Base-by-base conservation (phyloP, 2,113 vertebrate species). In the Trogon melanurus region DNA sequence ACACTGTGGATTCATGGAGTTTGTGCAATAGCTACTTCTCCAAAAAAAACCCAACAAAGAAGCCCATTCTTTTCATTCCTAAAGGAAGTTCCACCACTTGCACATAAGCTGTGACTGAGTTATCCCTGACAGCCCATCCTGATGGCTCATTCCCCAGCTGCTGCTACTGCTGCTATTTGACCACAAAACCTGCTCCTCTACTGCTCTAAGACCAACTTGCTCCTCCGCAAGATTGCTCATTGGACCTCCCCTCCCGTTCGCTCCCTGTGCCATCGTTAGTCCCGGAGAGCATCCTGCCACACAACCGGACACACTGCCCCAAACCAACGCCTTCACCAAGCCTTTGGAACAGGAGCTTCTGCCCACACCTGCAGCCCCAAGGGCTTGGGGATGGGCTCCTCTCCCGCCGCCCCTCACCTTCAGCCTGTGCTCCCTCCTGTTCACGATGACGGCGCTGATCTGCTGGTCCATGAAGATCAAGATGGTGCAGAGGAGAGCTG, bases 401-500 rank as follows among this genome's bases (percentile, higher is more conserved):
- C n/a, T 75, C 70, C 15, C 3, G 15, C 67, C 56, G 41, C 30
- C 27, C 73, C 62, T 98, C 93, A 99, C 99, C 98, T 99, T 98
- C 36, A 99, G 98, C 92, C 98, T 99, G 96, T 99, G 99, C 92
- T 99, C 99, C 91, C 99, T 99, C 96, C 99, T 98, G 97, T 99
- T 99, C 64, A 99, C 98, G 69, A 99, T 99, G 58, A 99, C 99
- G 0, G 99, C 99, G 1, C 99, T 99, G 97, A 99, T 99, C 97
- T 99, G 99, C 95, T 99, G 99, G 97, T 99, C 99, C 99, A 99
- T 99, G 98, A 99, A 99, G 94, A 99, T 98, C 69, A 99, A 97
- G 95, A 99, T 99, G 66, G 99, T 99, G 92, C 99, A 99, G 78
- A 99, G 98, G 62, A 99, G 98, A 71, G 99, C 99, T 2, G 99